Conservation (phyloP, 2,888 invertebrate genomes). For the Mylabris sibirica region DNA sequence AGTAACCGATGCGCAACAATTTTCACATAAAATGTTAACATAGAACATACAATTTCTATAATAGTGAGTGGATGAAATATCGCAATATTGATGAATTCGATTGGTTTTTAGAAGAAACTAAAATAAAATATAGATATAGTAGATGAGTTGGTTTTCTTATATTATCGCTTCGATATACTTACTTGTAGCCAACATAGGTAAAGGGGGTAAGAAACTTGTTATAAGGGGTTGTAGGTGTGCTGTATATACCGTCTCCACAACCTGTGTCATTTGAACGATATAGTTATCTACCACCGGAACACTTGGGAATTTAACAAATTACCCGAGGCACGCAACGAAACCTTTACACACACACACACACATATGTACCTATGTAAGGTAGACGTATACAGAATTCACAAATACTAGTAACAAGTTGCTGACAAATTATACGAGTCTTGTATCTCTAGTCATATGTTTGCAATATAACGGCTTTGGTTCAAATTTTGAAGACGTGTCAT, state of each 20-base stretch:
- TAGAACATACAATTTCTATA: not conserved
- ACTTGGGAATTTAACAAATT: slow-evolving; percentile 46
- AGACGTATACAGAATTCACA: not conserved
- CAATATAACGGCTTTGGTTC: not conserved
- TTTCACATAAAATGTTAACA: not conserved
- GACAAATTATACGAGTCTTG: slow-evolving; percentile 34
- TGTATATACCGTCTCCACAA: slow-evolving; percentile 39
- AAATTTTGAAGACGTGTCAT: not conserved
- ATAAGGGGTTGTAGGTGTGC: slow-evolving; percentile 24
- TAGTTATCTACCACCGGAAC: slow-evolving; percentile 41
- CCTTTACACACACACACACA: slow-evolving; percentile 28
- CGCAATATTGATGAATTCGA: not conserved
- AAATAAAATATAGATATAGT: too few species aligned
- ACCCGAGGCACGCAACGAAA: slow-evolving; percentile 37
- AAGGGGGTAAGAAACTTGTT: slow-evolving; percentile 28
- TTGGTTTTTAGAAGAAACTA: not conserved
- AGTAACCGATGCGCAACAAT: not conserved
- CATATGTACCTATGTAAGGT: slow-evolving; percentile 7
- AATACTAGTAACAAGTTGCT: slow-evolving; percentile 26
- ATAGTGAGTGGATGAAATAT: not conserved
- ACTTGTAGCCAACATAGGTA: not conserved
- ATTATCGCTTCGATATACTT: not conserved
- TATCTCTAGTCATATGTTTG: slow-evolving; percentile 19
- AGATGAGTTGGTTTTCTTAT: not conserved
- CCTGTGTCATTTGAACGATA: slow-evolving; percentile 41